Evolutionary conservation across 2,888 invertebrate genomes (phyloP).

Genomic region (Scrobipalpa atriplicella): DNA sequence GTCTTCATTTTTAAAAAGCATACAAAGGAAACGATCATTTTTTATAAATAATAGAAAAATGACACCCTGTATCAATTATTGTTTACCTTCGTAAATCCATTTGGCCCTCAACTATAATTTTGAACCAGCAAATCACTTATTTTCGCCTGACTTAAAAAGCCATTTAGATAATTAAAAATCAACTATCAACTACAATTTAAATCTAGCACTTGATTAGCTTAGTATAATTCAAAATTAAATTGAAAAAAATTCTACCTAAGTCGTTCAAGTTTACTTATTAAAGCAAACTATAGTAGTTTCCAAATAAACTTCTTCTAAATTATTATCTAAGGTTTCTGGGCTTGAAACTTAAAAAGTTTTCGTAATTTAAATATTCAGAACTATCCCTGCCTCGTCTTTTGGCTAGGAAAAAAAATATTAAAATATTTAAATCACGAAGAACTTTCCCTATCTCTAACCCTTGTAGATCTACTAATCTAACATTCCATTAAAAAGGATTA

Average conservation of each 20-base stretch:
- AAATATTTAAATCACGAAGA: constrained; percentile 18
- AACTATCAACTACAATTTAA: constrained; percentile 58
- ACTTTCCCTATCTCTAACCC: constrained; percentile 19
- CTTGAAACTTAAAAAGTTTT: constrained; percentile 47
- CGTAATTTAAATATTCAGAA: constrained; percentile 38
- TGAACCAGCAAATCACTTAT: constrained; percentile 3
- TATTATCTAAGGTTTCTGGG: constrained; percentile 72
- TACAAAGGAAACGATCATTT: neutral
- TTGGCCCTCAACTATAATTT: neutral
- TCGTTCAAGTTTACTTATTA: constrained; percentile 64
- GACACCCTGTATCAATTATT: neutral
- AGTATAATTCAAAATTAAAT: constrained; percentile 73
- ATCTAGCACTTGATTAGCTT: constrained; percentile 73
- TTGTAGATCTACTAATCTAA: constrained; percentile 51
- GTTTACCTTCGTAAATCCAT: constrained; percentile 11
- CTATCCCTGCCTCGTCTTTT: neutral
- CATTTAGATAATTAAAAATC: constrained; percentile 40
- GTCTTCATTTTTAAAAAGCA: neutral
- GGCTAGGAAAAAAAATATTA: neutral
- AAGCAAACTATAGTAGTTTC: constrained; percentile 74
- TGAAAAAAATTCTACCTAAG: constrained; percentile 64
- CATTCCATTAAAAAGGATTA: constrained; percentile 72
- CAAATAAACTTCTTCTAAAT: constrained; percentile 77
- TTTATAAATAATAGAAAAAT: constrained; percentile 7
- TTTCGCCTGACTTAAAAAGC: neutral